These are phyloP conservation scores for Chloroceryle amazona DNA, from an alignment of 2,797 vertebrate species.

Conservation along the genomic window DNA sequence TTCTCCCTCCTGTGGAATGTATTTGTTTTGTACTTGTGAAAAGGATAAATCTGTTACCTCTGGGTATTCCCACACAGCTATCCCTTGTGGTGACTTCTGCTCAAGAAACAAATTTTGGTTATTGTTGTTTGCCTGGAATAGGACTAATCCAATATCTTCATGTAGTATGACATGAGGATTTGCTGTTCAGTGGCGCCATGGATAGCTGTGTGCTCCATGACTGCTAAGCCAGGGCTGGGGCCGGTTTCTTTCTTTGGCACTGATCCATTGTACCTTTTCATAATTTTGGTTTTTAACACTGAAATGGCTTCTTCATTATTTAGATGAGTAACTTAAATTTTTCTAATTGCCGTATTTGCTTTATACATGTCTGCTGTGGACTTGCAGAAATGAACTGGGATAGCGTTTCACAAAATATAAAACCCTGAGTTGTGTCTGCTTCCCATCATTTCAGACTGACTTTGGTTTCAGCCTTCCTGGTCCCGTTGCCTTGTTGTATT, in stretches of 20 bases:
- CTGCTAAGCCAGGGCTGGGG: neutral
- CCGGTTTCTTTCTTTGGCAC: neutral
- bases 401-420: neutral
- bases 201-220: neutral
- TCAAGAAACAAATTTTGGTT: neutral
- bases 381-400: accelerated
- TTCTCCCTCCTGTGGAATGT: neutral
- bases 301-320: neutral
- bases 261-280: neutral
- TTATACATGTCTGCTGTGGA: neutral
- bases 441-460: neutral
- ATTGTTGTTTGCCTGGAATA: neutral
- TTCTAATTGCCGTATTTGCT: neutral
- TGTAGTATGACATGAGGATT: neutral
- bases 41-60: neutral
- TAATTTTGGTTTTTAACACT: neutral
- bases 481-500: neutral
- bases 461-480: neutral
- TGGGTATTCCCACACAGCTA: neutral
- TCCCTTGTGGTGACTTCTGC: neutral
- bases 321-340: neutral
- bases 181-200: neutral
- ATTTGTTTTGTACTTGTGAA: neutral
- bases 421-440: neutral
- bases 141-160: neutral